phyloP scores from a whole-genome alignment of 2,797 vertebrate genomes.

The Anableps anableps region DNA sequence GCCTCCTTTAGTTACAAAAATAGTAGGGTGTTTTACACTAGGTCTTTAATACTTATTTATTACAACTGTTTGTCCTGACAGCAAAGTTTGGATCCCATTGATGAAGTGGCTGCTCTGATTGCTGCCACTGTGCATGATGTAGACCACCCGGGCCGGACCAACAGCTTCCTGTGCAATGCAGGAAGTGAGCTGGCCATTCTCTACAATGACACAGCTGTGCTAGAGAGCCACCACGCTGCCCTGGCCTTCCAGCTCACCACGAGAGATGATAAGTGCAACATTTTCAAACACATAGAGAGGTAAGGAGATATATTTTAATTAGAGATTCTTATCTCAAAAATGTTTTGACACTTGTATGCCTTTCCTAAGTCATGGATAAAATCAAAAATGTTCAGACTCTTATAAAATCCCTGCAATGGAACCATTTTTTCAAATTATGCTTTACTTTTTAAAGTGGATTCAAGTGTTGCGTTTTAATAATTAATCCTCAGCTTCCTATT shows the following conservation, averaged over 20 bases:
- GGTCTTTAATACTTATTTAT: not conserved
- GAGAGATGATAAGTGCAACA: slow-evolving; percentile 92
- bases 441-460: not conserved
- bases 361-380: not conserved
- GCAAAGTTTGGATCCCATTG: slow-evolving; percentile 93
- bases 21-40: not conserved
- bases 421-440: not conserved
- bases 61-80: slow-evolving; percentile 58
- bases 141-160: slow-evolving; percentile 95
- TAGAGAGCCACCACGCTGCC: slow-evolving; percentile 95
- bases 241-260: slow-evolving; percentile 96
- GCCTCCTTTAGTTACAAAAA: not conserved
- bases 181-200: slow-evolving; percentile 92
- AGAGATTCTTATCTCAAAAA: not conserved
- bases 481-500: too few species aligned
- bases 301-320: slow-evolving; percentile 52
- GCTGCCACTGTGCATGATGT: slow-evolving; percentile 94
- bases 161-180: slow-evolving; percentile 95
- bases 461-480: not conserved
- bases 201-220: slow-evolving; percentile 93
- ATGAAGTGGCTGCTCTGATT: slow-evolving; percentile 93
- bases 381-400: not conserved
- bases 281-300: slow-evolving; percentile 97
- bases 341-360: too few species aligned
- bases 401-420: not conserved